Percentiles rank a stretch among this genome's conserved stretches.
phyloP scores from a whole-genome alignment of 1,140 invertebrate species.

The Phymorhynchus buccinoides region DNA sequence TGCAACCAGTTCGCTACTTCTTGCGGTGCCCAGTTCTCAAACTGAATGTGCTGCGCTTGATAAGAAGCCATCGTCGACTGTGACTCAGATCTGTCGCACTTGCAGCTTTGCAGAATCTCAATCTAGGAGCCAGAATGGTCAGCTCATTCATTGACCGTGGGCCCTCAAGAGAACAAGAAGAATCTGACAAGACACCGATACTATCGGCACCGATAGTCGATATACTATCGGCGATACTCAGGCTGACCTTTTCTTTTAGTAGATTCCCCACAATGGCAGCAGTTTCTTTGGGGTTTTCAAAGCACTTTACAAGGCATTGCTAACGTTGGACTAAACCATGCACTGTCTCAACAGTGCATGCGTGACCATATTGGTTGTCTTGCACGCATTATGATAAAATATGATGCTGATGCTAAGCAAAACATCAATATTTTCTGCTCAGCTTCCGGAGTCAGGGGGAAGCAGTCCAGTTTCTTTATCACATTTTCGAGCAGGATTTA shows the following conservation, averaged over 20 bases:
- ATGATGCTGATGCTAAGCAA: not conserved
- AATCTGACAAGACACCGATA: not conserved
- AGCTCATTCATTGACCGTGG: no score
- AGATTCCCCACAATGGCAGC: not conserved
- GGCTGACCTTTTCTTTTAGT: no score
- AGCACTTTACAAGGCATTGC: not conserved
- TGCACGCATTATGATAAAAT: not conserved
- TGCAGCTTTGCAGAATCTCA: not conserved
- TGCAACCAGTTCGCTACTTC: conserved; percentile 28
- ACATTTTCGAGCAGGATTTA: no score
- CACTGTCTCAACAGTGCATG: not conserved
- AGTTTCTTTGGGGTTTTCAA: not conserved
- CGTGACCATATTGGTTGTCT: not conserved
- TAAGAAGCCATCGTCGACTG: conserved; percentile 14
- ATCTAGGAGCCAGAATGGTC: not conserved
- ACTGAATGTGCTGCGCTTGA: conserved; percentile 30
- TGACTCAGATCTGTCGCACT: not conserved
- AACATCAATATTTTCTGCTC: not conserved
- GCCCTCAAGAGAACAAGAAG: not conserved
- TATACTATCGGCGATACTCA: not conserved
- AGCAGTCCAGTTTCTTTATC: not conserved
- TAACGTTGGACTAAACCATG: not conserved
- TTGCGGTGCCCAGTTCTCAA: conserved; percentile 29
- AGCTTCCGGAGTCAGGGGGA: not conserved
- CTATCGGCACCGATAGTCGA: not conserved